Evolutionary conservation across 2,797 vertebrate species (phyloP).

Genomic region (Girardinus metallicus): DNA sequence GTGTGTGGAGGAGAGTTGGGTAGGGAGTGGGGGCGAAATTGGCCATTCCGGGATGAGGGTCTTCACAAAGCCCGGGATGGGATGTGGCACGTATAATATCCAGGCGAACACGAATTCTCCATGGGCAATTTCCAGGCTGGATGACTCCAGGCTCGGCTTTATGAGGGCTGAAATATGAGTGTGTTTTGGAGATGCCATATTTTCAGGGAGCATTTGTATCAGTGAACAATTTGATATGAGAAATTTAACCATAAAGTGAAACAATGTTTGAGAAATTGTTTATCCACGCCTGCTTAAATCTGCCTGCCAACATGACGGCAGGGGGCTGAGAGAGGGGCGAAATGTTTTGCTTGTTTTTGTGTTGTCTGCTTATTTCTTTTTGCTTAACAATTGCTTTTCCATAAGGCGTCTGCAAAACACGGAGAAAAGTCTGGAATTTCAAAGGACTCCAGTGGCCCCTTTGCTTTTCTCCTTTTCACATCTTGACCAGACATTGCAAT

Average conservation of each 20-base stretch:
- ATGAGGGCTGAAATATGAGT: slow-evolving; percentile 80
- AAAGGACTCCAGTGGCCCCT: not conserved
- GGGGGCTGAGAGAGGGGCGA: not conserved
- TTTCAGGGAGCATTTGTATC: slow-evolving; percentile 75
- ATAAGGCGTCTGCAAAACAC: not conserved
- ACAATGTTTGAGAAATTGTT: slow-evolving; percentile 77
- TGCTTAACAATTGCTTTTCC: slow-evolving; percentile 35
- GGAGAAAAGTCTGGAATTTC: not conserved
- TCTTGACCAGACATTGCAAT: not conserved
- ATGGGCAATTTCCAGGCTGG: slow-evolving; percentile 84
- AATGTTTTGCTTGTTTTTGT: slow-evolving; percentile 41
- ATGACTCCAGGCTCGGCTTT: slow-evolving; percentile 79
- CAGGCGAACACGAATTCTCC: slow-evolving; percentile 83
- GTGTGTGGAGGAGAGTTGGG: slow-evolving; percentile 65
- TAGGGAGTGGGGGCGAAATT: slow-evolving; percentile 66
- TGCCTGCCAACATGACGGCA: slow-evolving; percentile 45
- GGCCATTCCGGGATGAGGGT: slow-evolving; percentile 82
- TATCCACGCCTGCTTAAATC: slow-evolving; percentile 74
- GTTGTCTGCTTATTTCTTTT: slow-evolving; percentile 33
- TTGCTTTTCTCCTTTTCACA: not conserved
- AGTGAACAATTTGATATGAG: slow-evolving; percentile 72
- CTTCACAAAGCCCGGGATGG: slow-evolving; percentile 82
- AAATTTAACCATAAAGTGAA: slow-evolving; percentile 77
- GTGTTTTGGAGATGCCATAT: slow-evolving; percentile 72
- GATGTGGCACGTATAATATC: slow-evolving; percentile 86